Conservation (phyloP, 2,888 invertebrate genomes). For the Eupithecia abbreviata region DNA sequence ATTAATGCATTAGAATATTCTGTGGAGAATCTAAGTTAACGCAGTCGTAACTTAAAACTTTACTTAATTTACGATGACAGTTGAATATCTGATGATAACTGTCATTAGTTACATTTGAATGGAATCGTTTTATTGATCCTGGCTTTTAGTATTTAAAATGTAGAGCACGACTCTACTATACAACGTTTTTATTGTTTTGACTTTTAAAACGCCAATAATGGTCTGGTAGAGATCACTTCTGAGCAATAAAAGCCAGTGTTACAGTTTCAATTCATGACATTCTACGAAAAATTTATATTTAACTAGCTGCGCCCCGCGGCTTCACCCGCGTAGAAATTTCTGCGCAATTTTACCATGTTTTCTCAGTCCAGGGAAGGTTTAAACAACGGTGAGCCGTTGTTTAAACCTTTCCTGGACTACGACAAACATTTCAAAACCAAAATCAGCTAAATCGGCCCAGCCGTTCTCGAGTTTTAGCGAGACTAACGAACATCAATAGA, state of each 20-base stretch:
- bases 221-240: background rate
- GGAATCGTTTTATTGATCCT: conserved; percentile 11
- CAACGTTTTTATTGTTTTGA: background rate
- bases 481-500: no score
- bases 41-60: conserved; percentile 28
- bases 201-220: background rate
- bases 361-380: no score
- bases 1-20: conserved; percentile 2
- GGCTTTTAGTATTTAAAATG: background rate
- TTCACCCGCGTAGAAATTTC: no score
- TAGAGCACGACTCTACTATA: background rate
- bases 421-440: no score
- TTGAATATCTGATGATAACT: conserved; percentile 10
- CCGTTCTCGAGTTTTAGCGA: no score
- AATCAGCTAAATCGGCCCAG: no score
- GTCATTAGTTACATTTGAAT: conserved; percentile 1
- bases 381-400: no score
- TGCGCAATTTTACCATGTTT: no score
- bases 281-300: no score
- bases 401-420: no score
- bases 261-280: no score
- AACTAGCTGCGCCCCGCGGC: no score
- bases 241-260: background rate
- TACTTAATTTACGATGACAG: conserved; percentile 31
- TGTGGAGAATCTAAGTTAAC: conserved; percentile 20